Base-by-base conservation (phyloP, 2,888 invertebrate genomes). In the Drosophila testacea region DNA sequence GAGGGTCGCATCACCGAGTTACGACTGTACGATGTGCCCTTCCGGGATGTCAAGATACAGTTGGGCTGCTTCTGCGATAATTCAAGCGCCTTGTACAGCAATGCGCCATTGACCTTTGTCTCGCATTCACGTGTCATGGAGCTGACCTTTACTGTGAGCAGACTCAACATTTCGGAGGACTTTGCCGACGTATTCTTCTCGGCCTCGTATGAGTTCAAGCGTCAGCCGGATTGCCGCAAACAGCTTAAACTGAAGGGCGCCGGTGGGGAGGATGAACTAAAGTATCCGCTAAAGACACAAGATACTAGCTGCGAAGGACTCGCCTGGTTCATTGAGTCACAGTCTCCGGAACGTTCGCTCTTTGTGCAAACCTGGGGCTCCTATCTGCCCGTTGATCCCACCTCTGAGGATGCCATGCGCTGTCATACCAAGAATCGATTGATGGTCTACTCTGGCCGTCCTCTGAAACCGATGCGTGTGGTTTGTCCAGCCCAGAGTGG, bases 321-420 rank as follows among this genome's bases (percentile, higher is more conserved):
- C 64, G 96, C 97, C 4, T 97, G 97, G 95, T 93, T 97, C 73
- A 94, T 97, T 61, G 95, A 96, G 90, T 96, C 97, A 2, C 94
- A 96, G 75, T 95, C 96, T 70, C 95, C 95, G 72, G 97, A 97
- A 90, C 95, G 96, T 54, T 96, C 96, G 42, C 94, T 97, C 63
- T 97, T 96, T 91, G 93, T 97, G 65, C 94, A 97, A 77, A 96
- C 96, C 46, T 97, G 97, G 97, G 97, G 97, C 48, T 95, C 95
- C 77, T 95, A 96, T 88, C 91, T 97, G 76, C 94, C 95, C 0
- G 92, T 94, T 16, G 94, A 95, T 81, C 94, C 95, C 2, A 92
- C 94, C 6, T 92, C 93, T 0, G 94, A 94, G 67, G 95, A 95
- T 79, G 93, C 94, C 3, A 94, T 94, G 69, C 94, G 95, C 69